phyloP scores from a whole-genome alignment of 2,113 vertebrate genomes.

The Fregetta grallaria region DNA sequence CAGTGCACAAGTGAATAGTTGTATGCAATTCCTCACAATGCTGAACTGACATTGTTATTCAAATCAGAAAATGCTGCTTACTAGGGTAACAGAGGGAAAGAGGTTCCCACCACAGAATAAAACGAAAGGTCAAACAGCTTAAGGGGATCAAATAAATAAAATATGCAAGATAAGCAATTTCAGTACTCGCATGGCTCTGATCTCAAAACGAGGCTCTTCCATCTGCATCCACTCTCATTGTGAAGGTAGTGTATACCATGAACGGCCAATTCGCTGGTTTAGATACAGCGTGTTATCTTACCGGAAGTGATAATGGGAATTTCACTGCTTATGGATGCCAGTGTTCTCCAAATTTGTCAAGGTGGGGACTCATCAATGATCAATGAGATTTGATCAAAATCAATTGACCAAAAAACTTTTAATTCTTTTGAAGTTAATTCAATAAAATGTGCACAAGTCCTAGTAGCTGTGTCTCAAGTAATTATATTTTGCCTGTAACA shows the following conservation, averaged over 20 bases:
- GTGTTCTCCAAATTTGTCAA: background rate
- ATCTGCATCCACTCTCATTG: background rate
- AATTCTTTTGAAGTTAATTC: background rate
- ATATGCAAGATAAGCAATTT: background rate
- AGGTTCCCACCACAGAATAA: conserved; percentile 14
- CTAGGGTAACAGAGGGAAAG: background rate
- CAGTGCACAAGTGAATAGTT: background rate
- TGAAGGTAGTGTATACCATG: background rate
- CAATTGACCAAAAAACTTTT: background rate
- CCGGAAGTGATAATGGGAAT: background rate
- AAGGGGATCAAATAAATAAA: background rate
- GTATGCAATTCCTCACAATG: background rate
- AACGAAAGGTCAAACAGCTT: conserved; percentile 25
- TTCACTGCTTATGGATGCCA: background rate
- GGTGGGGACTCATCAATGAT: too few species aligned
- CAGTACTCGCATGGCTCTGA: background rate
- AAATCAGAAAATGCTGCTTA: conserved; percentile 13
- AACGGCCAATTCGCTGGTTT: background rate
- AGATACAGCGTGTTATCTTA: background rate
- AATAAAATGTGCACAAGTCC: background rate
- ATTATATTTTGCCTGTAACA: background rate
- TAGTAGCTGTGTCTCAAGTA: background rate
- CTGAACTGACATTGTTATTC: background rate
- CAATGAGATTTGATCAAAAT: too few species aligned
- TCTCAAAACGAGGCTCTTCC: background rate